A percentile compares a stretch with the other conserved stretches of the same genome.
Conservation (phyloP, 2,113 vertebrate genomes). For the Oncorhynchus gorbuscha region DNA sequence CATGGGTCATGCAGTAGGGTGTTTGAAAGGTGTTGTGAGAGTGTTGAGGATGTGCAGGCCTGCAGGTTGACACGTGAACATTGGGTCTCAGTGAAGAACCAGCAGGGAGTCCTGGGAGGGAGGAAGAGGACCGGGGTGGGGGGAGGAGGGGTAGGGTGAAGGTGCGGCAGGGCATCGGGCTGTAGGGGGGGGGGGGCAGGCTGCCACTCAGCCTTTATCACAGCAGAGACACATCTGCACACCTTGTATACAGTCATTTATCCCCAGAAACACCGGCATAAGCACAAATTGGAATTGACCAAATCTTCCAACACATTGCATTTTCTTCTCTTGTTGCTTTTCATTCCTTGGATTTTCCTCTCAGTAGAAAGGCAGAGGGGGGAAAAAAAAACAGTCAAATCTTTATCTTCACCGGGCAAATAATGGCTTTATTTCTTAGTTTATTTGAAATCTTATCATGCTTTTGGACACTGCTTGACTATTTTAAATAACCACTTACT, state of each 20-base stretch:
- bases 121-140: constrained; percentile 21
- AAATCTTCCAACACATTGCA: constrained; percentile 43
- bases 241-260: constrained; percentile 54
- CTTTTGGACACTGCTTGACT: constrained; percentile 46
- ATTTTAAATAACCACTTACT: constrained; percentile 56
- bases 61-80: not conserved
- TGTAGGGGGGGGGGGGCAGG: constrained; percentile 11
- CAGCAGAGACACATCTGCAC: constrained; percentile 41
- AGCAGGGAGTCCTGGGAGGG: constrained; percentile 4
- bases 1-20: not conserved
- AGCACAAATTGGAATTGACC: constrained; percentile 57
- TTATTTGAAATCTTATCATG: constrained; percentile 57
- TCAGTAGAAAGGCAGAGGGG: constrained; percentile 34
- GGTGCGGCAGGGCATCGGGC: no score
- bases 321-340: constrained; percentile 36
- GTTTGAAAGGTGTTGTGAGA: not conserved
- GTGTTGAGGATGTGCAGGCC: not conserved
- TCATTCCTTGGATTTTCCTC: constrained; percentile 11
- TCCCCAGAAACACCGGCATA: constrained; percentile 53
- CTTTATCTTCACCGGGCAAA: constrained; percentile 55
- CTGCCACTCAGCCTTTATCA: constrained; percentile 40
- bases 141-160: not conserved
- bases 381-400: constrained; percentile 39
- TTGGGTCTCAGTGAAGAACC: not conserved
- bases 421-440: constrained; percentile 46